These are phyloP conservation scores for Esox niger DNA, from an alignment of 2,113 vertebrate genomes.

Conservation along the genomic window DNA sequence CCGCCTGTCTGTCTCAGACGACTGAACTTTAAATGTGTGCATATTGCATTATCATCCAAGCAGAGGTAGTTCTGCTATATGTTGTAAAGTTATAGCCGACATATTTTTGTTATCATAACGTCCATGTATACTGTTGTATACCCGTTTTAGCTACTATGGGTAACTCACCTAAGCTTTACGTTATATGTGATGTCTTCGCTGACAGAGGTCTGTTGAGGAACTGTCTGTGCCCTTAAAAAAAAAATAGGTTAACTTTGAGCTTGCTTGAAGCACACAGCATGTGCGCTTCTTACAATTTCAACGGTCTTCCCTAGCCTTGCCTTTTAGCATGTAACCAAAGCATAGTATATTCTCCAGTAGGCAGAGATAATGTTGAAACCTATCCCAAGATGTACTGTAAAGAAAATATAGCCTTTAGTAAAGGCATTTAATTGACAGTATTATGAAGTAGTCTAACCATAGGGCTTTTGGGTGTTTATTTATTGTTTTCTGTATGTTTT, in stretches of 20 bases:
- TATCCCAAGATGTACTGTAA: slow-evolving; percentile 54
- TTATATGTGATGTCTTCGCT: slow-evolving; percentile 21
- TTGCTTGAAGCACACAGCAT: neutral
- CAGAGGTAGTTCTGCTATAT: slow-evolving; percentile 63
- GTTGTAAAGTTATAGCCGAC: slow-evolving; percentile 60
- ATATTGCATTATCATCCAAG: slow-evolving; percentile 72
- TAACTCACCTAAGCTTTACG: slow-evolving; percentile 36
- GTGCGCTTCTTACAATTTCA: slow-evolving; percentile 20
- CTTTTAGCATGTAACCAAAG: slow-evolving; percentile 66
- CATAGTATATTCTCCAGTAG: slow-evolving; percentile 42
- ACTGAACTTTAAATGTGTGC: slow-evolving; percentile 67
- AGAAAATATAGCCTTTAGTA: slow-evolving; percentile 63
- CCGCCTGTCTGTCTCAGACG: slow-evolving; percentile 72
- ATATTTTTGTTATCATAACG: slow-evolving; percentile 24
- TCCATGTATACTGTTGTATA: slow-evolving; percentile 78
- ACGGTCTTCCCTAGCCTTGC: slow-evolving; percentile 11
- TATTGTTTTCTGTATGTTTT: slow-evolving; percentile 58
- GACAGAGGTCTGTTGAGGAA: slow-evolving; percentile 52
- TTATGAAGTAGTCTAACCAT: slow-evolving; percentile 45
- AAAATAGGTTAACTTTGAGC: neutral
- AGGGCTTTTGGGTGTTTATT: slow-evolving; percentile 55
- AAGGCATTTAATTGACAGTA: slow-evolving; percentile 41
- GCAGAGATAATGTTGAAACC: slow-evolving; percentile 19
- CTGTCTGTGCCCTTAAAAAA: slow-evolving; percentile 30
- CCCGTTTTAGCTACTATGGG: slow-evolving; percentile 50